phyloP scores from a whole-genome alignment of 2,113 vertebrate genomes.

The Tragelaphus scriptus region DNA sequence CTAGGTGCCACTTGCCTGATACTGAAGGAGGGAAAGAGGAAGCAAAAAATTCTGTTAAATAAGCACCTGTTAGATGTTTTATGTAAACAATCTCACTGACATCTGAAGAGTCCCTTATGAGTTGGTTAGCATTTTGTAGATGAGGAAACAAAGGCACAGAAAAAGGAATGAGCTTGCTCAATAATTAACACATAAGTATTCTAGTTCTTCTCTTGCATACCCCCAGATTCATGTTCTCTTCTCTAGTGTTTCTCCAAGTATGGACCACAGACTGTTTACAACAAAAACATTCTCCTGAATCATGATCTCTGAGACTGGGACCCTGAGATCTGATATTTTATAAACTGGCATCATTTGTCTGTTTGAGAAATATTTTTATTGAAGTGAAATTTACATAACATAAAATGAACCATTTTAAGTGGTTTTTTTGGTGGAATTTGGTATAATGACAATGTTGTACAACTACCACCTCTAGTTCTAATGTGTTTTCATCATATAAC shows the following conservation, averaged over 20 bases:
- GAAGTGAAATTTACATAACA: neutral
- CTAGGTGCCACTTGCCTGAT: neutral
- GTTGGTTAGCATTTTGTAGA: neutral
- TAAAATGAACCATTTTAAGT: neutral
- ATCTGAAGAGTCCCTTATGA: neutral
- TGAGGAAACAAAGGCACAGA: constrained; percentile 3
- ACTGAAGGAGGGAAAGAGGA: neutral
- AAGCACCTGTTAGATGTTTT: neutral
- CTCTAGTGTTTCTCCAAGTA: neutral
- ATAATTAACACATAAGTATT: neutral
- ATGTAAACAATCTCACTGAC: neutral
- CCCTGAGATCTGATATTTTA: neutral
- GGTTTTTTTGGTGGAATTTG: neutral
- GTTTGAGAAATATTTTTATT: neutral
- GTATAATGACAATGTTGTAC: neutral
- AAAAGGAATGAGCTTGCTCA: neutral
- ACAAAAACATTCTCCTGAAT: neutral
- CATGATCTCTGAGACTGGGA: neutral
- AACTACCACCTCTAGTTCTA: neutral
- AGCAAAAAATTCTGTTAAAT: neutral
- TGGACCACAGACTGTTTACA: neutral
- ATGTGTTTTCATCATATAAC: neutral
- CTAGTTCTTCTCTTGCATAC: neutral
- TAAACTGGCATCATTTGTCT: neutral
- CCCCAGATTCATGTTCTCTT: neutral